Evolutionary conservation across 1,140 invertebrate genomes (phyloP).

Genomic region (Coboldia fuscipes): DNA sequence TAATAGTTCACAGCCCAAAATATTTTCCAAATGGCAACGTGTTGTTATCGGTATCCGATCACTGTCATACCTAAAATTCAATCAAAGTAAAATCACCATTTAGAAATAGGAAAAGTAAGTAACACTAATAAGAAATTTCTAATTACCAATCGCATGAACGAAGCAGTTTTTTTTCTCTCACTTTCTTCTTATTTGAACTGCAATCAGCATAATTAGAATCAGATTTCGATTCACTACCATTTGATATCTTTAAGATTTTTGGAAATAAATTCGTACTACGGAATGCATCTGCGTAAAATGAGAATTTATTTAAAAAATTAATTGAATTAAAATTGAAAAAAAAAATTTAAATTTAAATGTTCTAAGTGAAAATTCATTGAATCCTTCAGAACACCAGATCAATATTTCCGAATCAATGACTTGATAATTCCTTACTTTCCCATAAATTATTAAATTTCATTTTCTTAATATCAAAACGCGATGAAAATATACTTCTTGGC

Average conservation of each 20-base stretch:
- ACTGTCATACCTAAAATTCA: constrained; percentile 1
- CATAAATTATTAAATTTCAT: neutral
- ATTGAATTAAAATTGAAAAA: no score
- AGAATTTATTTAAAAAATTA: no score
- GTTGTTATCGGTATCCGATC: constrained; percentile 1
- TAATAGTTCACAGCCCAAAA: neutral
- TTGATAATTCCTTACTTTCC: neutral
- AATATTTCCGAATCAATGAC: no score
- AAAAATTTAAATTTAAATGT: no score
- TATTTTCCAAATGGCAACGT: neutral
- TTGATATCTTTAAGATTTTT: neutral
- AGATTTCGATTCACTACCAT: neutral
- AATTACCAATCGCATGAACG: neutral
- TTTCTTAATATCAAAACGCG: neutral
- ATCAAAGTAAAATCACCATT: no score
- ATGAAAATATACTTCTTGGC: constrained; percentile 1
- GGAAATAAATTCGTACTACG: neutral
- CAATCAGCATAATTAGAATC: neutral
- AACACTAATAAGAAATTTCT: no score
- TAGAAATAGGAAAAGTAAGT: no score
- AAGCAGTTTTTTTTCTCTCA: neutral
- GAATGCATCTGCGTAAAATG: neutral
- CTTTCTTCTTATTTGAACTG: neutral
- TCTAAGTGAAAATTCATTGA: no score
- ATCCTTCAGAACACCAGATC: no score